These are phyloP conservation scores for Caenorhabditis sp. DNA, from an alignment of 2,888 invertebrate genomes.

Conservation along the genomic window DNA sequence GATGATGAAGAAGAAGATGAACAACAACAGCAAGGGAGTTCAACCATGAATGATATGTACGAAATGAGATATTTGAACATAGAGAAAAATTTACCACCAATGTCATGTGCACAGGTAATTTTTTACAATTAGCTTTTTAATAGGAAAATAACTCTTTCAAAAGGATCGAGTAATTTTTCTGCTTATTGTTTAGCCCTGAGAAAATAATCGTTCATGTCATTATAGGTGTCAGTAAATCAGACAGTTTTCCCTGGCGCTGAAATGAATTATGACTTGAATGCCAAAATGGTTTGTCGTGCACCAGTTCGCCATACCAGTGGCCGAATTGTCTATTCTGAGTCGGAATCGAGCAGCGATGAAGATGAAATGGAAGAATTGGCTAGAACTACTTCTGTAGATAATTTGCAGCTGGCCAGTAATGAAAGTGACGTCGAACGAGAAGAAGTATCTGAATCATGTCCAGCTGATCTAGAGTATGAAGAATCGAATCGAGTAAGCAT, in stretches of 20 bases:
- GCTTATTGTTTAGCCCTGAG: too few relatives aligned
- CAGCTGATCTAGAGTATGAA: not conserved
- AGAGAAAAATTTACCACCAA: constrained; percentile 36
- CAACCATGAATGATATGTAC: constrained; percentile 14
- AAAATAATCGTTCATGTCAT: too few relatives aligned
- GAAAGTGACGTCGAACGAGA: not conserved
- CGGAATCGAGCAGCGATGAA: not conserved
- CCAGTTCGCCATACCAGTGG: constrained; percentile 2
- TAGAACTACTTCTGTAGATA: constrained; percentile 20
- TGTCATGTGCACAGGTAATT: constrained; percentile 44
- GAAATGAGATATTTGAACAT: constrained; percentile 39
- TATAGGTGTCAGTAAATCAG: constrained; percentile 53
- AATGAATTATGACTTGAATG: constrained; percentile 51
- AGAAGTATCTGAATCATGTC: not conserved
- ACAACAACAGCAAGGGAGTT: constrained; percentile 3
- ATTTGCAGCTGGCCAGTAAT: not conserved
- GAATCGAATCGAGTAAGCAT: not conserved
- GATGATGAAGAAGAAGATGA: constrained; percentile 27
- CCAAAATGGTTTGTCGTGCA: constrained; percentile 18
- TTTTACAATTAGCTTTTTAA: not conserved
- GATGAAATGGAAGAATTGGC: not conserved
- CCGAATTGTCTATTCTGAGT: not conserved
- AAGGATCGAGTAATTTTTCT: too few relatives aligned
- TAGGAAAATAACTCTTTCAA: too few relatives aligned
- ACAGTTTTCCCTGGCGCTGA: constrained; percentile 64